phyloP scores from a whole-genome alignment of 2,888 invertebrate genomes.

The Calliphora vomitoria region DNA sequence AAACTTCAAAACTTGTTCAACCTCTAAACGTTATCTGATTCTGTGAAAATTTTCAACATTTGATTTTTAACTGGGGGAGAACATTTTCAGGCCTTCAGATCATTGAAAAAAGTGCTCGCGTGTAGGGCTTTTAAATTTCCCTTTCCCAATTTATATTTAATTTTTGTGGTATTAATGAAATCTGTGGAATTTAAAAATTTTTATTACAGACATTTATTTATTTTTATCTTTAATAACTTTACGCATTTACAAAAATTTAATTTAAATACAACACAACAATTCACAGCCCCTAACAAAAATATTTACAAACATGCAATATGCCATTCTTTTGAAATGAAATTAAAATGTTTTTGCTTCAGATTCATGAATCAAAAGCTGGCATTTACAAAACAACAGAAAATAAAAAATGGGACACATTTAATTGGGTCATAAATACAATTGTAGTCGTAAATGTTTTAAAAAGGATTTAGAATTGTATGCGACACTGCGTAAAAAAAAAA shows the following conservation, averaged over 20 bases:
- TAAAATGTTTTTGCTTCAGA: conserved; percentile 36
- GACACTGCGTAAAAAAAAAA: conserved; percentile 8
- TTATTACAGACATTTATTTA: no score
- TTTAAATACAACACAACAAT: neutral
- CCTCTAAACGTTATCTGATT: no score
- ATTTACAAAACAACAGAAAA: conserved; percentile 34
- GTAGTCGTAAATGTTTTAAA: conserved; percentile 38
- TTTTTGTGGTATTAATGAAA: no score
- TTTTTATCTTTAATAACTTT: no score
- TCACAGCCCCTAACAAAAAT: neutral
- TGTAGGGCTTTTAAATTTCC: no score
- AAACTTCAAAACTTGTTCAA: no score
- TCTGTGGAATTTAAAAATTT: no score
- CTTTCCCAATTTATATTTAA: no score
- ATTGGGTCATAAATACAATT: conserved; percentile 55
- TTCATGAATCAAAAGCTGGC: conserved; percentile 36
- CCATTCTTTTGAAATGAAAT: conserved; percentile 10
- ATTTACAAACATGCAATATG: neutral
- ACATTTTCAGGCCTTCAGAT: no score
- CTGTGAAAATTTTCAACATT: no score
- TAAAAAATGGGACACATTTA: conserved; percentile 43
- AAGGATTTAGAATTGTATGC: conserved; percentile 46
- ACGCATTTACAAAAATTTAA: neutral
- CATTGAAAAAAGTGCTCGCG: no score
- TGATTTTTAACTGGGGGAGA: no score